phyloP scores from a whole-genome alignment of 2,888 invertebrate genomes.

The Disparrhopalites patrizii region DNA sequence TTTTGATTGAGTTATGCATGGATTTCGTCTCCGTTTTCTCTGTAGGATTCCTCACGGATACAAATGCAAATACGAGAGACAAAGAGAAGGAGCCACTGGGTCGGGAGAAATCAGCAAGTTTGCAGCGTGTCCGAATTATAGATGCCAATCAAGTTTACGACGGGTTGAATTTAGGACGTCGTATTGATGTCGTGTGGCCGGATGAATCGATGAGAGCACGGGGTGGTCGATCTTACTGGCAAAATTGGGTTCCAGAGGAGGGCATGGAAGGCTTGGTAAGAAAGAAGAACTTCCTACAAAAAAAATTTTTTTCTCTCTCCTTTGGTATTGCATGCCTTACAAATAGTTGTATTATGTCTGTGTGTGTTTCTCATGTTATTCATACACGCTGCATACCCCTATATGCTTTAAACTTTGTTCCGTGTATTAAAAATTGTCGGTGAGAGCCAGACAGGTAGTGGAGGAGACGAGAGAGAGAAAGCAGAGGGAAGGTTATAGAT shows the following conservation, averaged over 20 bases:
- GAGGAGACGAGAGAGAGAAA: background rate
- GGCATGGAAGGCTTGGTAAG: constrained; percentile 86
- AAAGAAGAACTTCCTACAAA: too few species aligned
- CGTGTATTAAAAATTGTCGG: too few species aligned
- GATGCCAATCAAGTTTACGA: constrained; percentile 76
- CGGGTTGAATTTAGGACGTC: constrained; percentile 80
- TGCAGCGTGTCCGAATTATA: constrained; percentile 54
- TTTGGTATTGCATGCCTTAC: background rate
- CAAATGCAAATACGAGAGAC: constrained; percentile 45
- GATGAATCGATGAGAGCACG: constrained; percentile 66
- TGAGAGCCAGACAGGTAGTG: background rate
- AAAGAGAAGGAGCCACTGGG: constrained; percentile 49
- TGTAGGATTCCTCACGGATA: constrained; percentile 49
- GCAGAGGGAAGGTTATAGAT: background rate
- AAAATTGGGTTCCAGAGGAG: constrained; percentile 79
- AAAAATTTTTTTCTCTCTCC: background rate
- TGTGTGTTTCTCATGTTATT: too few species aligned
- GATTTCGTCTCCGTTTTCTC: constrained; percentile 12
- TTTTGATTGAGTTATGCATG: background rate
- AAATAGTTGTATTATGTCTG: background rate
- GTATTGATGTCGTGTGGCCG: constrained; percentile 73
- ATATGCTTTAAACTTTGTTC: too few species aligned
- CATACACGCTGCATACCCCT: too few species aligned
- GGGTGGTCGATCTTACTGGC: constrained; percentile 86
- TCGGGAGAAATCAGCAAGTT: constrained; percentile 48